Evolutionary conservation across 2,888 invertebrate genomes (phyloP), one percentile per base, ranked within the genome.

Genomic region (Catocala fraxini): DNA sequence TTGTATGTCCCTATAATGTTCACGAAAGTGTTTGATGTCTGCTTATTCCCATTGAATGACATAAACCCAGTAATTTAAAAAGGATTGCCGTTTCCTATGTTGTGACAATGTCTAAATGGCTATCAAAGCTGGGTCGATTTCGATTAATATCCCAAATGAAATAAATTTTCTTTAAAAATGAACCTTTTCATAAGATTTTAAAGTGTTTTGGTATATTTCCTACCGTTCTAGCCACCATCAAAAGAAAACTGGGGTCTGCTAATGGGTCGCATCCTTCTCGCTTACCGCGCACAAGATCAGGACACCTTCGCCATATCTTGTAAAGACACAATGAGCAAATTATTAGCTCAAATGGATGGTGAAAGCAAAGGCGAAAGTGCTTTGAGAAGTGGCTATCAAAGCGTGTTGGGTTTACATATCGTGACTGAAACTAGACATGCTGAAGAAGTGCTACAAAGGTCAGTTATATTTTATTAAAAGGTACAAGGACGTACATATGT

Each of bases 171-270:
- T 25, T 25, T 25, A 25, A 25, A 25, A 25, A 25, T 4, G 25
- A 25, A 25, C 25, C 1, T 25, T 25, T 25, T 25, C 25, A 25
- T 3, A 25, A 25, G 25, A 25, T 25, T 25, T 25, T 25, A 25
- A 25, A 25, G 25, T 25, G 25, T 25, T 4, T 25, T 25, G 25
- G 25, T 25, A 25, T 25, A 4, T 25, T 25, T 25, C 25, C 4
- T 48, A 13, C 0, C 10, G 6, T 4, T 51, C 78, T 82, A 93
- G 93, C 92, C 93, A 5, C 77, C 87, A 4, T 89, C 89, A 5
- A 89, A 92, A 63, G 93, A 94, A 73, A 96, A 95, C 80, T 98
- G 98, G 97, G 97, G 97, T 46, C 95, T 97, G 0, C 95, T 96
- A 42, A 95, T 98, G 79, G 98, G 97, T 6, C 95, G 95, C 59